Conservation (phyloP, 2,888 invertebrate genomes). For the Athalia circularis region DNA sequence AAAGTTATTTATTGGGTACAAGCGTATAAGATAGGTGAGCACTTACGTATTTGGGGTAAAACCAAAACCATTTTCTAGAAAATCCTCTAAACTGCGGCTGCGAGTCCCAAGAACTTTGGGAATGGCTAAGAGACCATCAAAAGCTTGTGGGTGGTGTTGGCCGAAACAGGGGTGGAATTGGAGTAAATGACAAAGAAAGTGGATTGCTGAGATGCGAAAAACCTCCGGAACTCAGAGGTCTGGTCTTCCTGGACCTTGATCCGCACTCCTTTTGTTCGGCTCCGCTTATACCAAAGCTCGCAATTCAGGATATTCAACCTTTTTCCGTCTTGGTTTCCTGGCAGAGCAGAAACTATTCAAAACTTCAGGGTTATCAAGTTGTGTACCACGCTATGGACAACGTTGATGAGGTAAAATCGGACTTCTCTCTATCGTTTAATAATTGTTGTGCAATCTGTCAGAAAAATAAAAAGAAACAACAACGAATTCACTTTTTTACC, state of each 20-base stretch:
- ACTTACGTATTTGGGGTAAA: not conserved
- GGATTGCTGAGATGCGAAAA: constrained; percentile 85
- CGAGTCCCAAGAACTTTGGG: constrained; percentile 93
- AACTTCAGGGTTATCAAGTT: constrained; percentile 89
- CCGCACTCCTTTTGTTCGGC: constrained; percentile 90
- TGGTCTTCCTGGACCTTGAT: constrained; percentile 85
- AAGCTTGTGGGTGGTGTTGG: constrained; percentile 81
- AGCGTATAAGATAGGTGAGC: too few species aligned
- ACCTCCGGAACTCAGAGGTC: constrained; percentile 86
- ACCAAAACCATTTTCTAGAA: constrained; percentile 76
- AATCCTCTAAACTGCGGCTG: constrained; percentile 94
- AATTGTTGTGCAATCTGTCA: too few species aligned
- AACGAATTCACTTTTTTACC: constrained; percentile 60
- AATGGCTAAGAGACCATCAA: constrained; percentile 92
- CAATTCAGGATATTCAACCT: constrained; percentile 91
- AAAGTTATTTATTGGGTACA: too few species aligned
- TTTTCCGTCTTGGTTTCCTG: constrained; percentile 91
- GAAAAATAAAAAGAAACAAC: too few species aligned
- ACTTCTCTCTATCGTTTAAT: not conserved
- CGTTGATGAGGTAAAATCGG: constrained; percentile 75
- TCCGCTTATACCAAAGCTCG: constrained; percentile 88
- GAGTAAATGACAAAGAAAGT: constrained; percentile 66
- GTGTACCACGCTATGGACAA: constrained; percentile 85
- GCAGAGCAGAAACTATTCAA: constrained; percentile 92
- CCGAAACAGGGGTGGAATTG: constrained; percentile 67